Evolutionary conservation across 1,140 invertebrate species (phyloP).

Genomic region (Apis dorsata): DNA sequence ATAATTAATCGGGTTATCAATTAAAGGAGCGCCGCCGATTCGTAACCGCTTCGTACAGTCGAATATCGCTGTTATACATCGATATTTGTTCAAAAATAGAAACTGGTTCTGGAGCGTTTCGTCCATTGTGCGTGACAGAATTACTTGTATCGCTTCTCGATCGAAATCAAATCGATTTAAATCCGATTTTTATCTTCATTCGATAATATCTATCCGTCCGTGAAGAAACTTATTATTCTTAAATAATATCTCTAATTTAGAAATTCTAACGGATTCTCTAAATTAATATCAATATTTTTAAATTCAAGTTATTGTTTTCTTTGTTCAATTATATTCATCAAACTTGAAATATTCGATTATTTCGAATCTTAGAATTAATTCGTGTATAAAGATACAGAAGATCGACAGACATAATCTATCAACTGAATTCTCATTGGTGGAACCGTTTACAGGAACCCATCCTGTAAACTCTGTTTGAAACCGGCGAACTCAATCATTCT

Average conservation of each 20-base stretch:
- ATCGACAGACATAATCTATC: conserved; percentile 20
- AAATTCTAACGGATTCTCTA: too few species aligned
- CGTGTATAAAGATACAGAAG: not conserved
- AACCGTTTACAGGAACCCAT: not conserved
- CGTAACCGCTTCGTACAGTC: conserved; percentile 6
- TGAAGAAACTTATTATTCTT: too few species aligned
- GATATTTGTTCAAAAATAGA: conserved; percentile 6
- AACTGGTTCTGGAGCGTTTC: not conserved
- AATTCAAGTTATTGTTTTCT: too few species aligned
- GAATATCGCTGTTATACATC: conserved; percentile 9
- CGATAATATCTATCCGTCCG: too few species aligned
- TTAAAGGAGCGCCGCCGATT: conserved; percentile 57
- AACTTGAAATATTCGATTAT: too few species aligned
- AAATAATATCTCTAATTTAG: too few species aligned
- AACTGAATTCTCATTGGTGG: conserved; percentile 19
- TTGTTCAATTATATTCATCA: not conserved
- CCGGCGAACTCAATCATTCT: conserved; percentile 69
- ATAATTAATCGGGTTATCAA: conserved; percentile 68
- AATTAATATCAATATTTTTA: too few species aligned
- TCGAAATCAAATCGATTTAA: not conserved
- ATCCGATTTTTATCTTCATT: too few species aligned
- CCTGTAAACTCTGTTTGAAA: conserved; percentile 65
- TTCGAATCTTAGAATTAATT: not conserved
- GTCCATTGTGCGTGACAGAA: not conserved
- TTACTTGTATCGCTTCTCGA: not conserved